Conservation (phyloP, 2,797 vertebrate genomes). For the Urocyon cinereoargenteus region DNA sequence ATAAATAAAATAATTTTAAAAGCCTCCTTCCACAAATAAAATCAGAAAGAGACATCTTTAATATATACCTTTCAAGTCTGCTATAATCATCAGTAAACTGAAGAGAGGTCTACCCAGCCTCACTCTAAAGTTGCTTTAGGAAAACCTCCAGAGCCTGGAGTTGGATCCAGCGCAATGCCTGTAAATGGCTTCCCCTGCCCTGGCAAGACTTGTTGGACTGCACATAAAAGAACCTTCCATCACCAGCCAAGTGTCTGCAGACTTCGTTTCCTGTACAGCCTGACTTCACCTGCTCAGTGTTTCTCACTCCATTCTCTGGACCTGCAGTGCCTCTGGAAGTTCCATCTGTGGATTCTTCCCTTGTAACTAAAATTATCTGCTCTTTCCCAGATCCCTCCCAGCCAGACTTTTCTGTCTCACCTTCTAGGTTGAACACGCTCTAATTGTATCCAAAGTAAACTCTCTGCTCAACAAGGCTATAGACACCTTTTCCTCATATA, state of each 20-base stretch:
- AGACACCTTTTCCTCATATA: background rate
- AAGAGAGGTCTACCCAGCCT: slow-evolving; percentile 62
- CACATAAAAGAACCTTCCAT: slow-evolving; percentile 64
- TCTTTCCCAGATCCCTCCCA: background rate
- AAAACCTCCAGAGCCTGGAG: slow-evolving; percentile 64
- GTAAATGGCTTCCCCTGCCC: slow-evolving; percentile 36
- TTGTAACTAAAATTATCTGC: background rate
- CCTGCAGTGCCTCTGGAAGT: background rate
- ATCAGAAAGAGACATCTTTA: background rate
- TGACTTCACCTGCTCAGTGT: slow-evolving; percentile 22
- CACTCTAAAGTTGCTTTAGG: slow-evolving; percentile 57
- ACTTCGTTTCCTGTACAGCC: slow-evolving; percentile 59
- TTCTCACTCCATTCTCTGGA: background rate
- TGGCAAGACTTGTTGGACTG: slow-evolving; percentile 40
- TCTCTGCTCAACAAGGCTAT: background rate
- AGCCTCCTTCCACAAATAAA: slow-evolving; percentile 61
- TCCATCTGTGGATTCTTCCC: background rate
- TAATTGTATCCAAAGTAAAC: background rate
- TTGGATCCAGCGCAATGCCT: slow-evolving; percentile 35
- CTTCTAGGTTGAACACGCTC: background rate
- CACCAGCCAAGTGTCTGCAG: slow-evolving; percentile 62
- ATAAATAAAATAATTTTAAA: background rate
- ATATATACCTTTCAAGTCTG: background rate
- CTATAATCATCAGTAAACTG: background rate
- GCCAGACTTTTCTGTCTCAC: background rate